Evolutionary conservation across 2,888 invertebrate species (phyloP).

Genomic region (Andrena haemorrhoa): DNA sequence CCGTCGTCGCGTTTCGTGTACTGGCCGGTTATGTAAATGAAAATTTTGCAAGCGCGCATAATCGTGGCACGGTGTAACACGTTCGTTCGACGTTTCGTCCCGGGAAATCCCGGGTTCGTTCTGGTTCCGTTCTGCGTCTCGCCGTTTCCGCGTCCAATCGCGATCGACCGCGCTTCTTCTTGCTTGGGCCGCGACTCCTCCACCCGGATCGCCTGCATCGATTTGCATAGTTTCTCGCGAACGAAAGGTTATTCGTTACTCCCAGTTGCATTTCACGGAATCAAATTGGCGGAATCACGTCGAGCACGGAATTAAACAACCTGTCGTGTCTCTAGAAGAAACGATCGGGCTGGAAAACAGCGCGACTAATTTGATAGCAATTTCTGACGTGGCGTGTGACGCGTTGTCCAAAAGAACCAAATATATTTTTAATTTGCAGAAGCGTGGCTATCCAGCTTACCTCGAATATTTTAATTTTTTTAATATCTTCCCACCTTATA

Average conservation of each 20-base stretch:
- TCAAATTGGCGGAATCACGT: neutral
- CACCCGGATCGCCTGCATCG: neutral
- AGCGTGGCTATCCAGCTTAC: too few relatives aligned
- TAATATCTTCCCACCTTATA: too few relatives aligned
- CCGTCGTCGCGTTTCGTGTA: slow-evolving; percentile 11
- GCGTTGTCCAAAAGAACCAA: neutral
- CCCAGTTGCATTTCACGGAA: neutral
- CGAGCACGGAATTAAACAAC: neutral
- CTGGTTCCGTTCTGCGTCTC: slow-evolving; percentile 1
- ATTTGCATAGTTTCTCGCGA: slow-evolving; percentile 38
- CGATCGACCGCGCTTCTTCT: slow-evolving; percentile 22
- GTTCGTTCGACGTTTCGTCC: slow-evolving; percentile 14
- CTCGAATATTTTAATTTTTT: too few relatives aligned
- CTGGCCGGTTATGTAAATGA: slow-evolving; percentile 47
- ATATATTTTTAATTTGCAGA: neutral
- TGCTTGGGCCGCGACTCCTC: neutral
- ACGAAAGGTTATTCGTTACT: neutral
- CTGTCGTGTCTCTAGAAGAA: neutral
- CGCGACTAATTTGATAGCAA: neutral
- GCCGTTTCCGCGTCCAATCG: slow-evolving; percentile 39
- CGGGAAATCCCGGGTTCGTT: slow-evolving; percentile 29
- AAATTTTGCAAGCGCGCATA: slow-evolving; percentile 47
- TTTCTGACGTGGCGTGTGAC: neutral
- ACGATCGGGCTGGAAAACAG: neutral
- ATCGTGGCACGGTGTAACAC: slow-evolving; percentile 21